Evolutionary conservation across 2,888 invertebrate genomes (phyloP), one percentile per base, ranked within the genome.

Genomic region (Megamerina dolium): DNA sequence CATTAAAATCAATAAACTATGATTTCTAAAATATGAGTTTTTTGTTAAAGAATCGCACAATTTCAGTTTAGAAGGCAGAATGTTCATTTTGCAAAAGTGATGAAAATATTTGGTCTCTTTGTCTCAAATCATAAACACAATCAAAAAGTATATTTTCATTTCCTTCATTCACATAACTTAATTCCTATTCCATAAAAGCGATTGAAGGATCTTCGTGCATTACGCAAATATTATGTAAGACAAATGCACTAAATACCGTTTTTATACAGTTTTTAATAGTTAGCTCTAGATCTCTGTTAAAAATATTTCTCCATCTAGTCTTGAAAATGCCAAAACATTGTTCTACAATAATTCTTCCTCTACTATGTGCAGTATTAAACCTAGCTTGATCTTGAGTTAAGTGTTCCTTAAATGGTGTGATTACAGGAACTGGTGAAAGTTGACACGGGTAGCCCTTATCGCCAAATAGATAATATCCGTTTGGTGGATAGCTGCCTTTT

Each of bases 391-490:
- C 16, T 14, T 3, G 1, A 2, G 26, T 33, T 14, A 40, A 18
- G 4, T 16, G 40, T 33, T 40, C 26, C 20, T 41, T 45, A 20
- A 45, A 45, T 12, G 37, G 37, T 2, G 45, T 45, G 2, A 45
- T 40, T n/a, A 44, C 21, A 8, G 44, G 16, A 6, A 44, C 40
- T 40, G 44, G 39, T 6, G 36, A 30, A 9, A 20, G 10, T 29
- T 40, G 39, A n/a, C 40, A 39, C n/a, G 44, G 40, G 14, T 44
- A 44, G 9, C 39, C 39, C 13, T 43, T 34, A 35, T 44, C 39
- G 2, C 31, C 42, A 32, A 42, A 30, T 16, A 36, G 31, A 36
- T 23, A 42, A 13, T 18, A 27, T 17, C 29, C 20, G n/a, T 19
- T 19, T 34, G 29, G 43, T 12, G 36, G 40, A 36, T 36, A 40